Percentiles rank a stretch among this genome's conserved stretches.
These are phyloP conservation scores for Bufo bufo DNA, from an alignment of 2,113 vertebrate genomes.

Conservation along the genomic window DNA sequence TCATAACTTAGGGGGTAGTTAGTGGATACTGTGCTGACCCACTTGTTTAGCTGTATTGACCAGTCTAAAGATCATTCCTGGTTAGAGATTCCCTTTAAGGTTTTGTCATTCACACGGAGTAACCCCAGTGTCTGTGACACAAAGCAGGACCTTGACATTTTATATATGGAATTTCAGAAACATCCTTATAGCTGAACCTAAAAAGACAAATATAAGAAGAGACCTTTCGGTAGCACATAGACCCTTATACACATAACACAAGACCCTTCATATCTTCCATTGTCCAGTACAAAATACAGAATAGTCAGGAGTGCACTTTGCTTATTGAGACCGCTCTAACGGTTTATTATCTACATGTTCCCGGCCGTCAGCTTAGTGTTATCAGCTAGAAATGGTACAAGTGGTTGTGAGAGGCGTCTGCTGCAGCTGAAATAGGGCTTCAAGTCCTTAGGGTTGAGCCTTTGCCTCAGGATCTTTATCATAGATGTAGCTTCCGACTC, in stretches of 20 bases:
- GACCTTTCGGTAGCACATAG: not conserved
- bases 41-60: not conserved
- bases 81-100: not conserved
- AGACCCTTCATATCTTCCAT: not conserved
- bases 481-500: slow-evolving; percentile 96
- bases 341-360: slow-evolving; percentile 20
- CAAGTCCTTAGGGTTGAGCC: slow-evolving; percentile 79
- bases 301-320: not conserved
- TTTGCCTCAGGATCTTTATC: slow-evolving; percentile 87
- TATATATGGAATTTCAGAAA: not conserved
- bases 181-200: not conserved
- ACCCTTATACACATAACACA: not conserved
- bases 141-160: not conserved
- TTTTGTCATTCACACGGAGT: not conserved
- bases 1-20: not conserved
- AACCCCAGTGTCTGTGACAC: not conserved
- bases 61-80: not conserved
- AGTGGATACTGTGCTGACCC: not conserved
- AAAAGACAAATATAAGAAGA: not conserved
- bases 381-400: slow-evolving; percentile 25
- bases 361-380: slow-evolving; percentile 61
- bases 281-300: slow-evolving; percentile 15
- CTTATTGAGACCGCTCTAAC: not conserved
- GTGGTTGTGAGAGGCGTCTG: not conserved
- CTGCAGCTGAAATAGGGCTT: not conserved